Percentiles rank a stretch among this genome's conserved stretches.
Evolutionary conservation across 2,888 invertebrate genomes (phyloP).

Genomic region (Alcis repandata): DNA sequence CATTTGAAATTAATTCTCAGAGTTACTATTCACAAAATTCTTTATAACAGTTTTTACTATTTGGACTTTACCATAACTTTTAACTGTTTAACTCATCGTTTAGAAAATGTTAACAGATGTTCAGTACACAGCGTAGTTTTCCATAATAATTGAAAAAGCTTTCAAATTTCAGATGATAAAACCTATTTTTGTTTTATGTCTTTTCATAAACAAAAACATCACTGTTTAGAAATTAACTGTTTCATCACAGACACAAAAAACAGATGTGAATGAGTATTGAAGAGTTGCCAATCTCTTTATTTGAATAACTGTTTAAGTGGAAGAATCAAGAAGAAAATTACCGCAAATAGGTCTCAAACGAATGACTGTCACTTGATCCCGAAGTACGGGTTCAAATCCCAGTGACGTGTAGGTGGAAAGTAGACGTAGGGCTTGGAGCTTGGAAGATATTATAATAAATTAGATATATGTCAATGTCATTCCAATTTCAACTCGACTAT

Average conservation of each 20-base stretch:
- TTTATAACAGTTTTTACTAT: too few relatives aligned
- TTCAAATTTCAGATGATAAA: background rate
- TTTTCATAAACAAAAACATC: constrained; percentile 7
- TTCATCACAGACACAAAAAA: background rate
- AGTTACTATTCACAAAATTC: too few relatives aligned
- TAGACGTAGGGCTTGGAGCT: background rate
- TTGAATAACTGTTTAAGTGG: constrained; percentile 12
- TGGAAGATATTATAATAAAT: too few relatives aligned
- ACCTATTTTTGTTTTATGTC: background rate
- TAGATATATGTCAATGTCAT: background rate
- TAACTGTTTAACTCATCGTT: too few relatives aligned
- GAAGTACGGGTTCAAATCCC: background rate
- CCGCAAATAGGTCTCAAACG: background rate
- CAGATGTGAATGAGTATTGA: constrained; percentile 14
- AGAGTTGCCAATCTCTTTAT: constrained; percentile 18
- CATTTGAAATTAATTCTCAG: too few relatives aligned
- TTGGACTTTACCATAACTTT: too few relatives aligned
- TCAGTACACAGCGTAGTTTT: background rate
- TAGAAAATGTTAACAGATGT: too few relatives aligned
- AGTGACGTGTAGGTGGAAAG: background rate
- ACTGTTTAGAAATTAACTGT: constrained; percentile 8
- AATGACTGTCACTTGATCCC: background rate
- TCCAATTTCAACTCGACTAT: too few relatives aligned
- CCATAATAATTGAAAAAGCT: background rate
- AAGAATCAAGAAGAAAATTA: background rate